Evolutionary conservation across 2,797 vertebrate species (phyloP).

Genomic region (Siniperca undulata): DNA sequence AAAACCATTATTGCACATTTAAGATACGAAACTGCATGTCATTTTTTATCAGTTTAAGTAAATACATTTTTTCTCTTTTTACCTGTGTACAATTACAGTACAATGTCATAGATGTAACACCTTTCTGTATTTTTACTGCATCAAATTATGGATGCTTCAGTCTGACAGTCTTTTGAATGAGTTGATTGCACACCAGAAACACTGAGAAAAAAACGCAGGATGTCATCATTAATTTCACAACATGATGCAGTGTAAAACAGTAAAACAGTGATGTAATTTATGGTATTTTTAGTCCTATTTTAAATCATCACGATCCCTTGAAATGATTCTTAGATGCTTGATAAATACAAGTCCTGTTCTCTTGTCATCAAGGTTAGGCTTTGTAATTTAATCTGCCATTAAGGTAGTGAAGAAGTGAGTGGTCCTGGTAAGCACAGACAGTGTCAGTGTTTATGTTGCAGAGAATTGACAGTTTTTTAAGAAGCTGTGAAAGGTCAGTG

Average conservation of each 20-base stretch:
- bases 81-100: not conserved
- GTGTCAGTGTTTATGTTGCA: constrained; percentile 18
- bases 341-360: not conserved
- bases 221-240: constrained; percentile 3
- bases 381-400: constrained; percentile 7
- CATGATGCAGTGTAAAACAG: not conserved
- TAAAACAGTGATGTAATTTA: not conserved
- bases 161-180: not conserved
- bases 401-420: not conserved
- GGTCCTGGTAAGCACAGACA: not conserved
- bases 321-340: constrained; percentile 2
- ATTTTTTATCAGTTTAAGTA: not conserved
- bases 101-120: not conserved
- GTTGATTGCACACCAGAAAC: not conserved
- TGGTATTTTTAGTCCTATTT: constrained; percentile 19
- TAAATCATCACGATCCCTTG: not conserved
- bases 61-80: not conserved
- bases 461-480: constrained; percentile 7
- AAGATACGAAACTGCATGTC: not conserved
- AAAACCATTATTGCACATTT: not conserved
- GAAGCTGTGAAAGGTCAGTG: not conserved
- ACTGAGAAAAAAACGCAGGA: not conserved
- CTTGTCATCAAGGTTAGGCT: constrained; percentile 8
- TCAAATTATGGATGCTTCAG: not conserved
- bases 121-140: constrained; percentile 3